Base-by-base conservation (phyloP, 1,140 invertebrate genomes). In the Anastatus disparis region DNA sequence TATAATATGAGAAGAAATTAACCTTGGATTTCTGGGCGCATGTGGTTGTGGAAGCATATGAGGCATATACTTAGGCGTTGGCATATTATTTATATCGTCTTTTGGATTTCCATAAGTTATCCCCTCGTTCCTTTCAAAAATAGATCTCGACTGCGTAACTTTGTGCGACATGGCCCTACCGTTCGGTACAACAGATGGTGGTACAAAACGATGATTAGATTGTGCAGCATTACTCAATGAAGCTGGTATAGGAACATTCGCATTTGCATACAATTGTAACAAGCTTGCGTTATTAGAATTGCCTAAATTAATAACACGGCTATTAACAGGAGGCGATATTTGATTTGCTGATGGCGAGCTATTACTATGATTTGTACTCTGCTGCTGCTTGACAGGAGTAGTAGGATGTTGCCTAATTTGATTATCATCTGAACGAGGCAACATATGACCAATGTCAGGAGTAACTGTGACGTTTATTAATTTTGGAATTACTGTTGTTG, bases 51-150 rank as follows among this genome's bases (percentile, higher is more conserved):
- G 63, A 50, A 53, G 61, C 24, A 20, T 24, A 46, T 46, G 56
- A 12, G 62, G 27, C 66, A 67, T 40, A 20, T 81, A 84, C 55
- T 84, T 84, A 0, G 88, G 87, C 2, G 86, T 82, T 73, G 86
- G 82, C 70, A 89, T 84, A n/a, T n/a, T n/a, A n/a, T n/a, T n/a
- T 4, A 35, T 35, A 10, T 88, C 87, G 70, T 92, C 90, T 75
- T 92, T 92, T 0, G 91, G 91, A 81, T 92, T 91, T 0, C 91
- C 90, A 73, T 93, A 92, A 7, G 92, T 89, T 0, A 86, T 91
- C 70, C 87, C 89, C 74, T 91, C 90, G 22, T 87, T 89, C 31
- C 88, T 87, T 1, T 85, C 84, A 77, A 90, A 92, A 50, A 91
- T 90, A 15, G 88, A 89, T 40, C 87, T 88, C 0, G 88, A 90